Evolutionary conservation across 2,113 vertebrate genomes (phyloP).

Genomic region (Guaruba guarouba): DNA sequence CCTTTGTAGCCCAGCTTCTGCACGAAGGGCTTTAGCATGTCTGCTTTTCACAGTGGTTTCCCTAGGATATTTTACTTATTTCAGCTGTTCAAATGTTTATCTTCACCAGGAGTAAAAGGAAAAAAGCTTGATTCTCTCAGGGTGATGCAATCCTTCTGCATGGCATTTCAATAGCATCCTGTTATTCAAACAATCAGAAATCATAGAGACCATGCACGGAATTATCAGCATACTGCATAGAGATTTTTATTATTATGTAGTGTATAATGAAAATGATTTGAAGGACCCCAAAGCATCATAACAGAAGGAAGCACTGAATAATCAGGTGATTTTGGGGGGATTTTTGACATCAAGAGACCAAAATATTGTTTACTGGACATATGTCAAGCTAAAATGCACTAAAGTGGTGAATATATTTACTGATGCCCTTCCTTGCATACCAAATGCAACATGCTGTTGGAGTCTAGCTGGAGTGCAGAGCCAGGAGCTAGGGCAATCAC

Average conservation of each 20-base stretch:
- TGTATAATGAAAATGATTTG: slow-evolving; percentile 68
- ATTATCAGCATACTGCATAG: slow-evolving; percentile 30
- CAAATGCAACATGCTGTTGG: not conserved
- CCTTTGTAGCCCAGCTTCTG: not conserved
- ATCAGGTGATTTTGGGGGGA: slow-evolving; percentile 29
- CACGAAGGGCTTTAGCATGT: not conserved
- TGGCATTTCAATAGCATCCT: slow-evolving; percentile 44
- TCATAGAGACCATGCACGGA: slow-evolving; percentile 22
- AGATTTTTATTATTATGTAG: slow-evolving; percentile 53
- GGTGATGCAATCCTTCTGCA: slow-evolving; percentile 33
- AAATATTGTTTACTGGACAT: slow-evolving; percentile 61
- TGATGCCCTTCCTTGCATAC: slow-evolving; percentile 16
- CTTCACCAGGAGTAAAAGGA: slow-evolving; percentile 36
- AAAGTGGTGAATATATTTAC: slow-evolving; percentile 49
- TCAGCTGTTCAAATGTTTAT: slow-evolving; percentile 55
- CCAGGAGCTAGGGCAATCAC: not conserved
- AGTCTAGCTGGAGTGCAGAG: not conserved
- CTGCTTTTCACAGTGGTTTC: slow-evolving; percentile 14
- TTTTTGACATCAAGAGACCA: slow-evolving; percentile 18
- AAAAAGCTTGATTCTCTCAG: slow-evolving; percentile 53
- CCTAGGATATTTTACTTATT: slow-evolving; percentile 35
- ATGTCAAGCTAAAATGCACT: slow-evolving; percentile 56
- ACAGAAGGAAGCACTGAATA: slow-evolving; percentile 38
- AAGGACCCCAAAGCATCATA: slow-evolving; percentile 55
- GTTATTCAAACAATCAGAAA: slow-evolving; percentile 67